A percentile compares a stretch with the other conserved stretches of the same genome.
These are phyloP conservation scores for Desmophyllum pertusum DNA, from an alignment of 92 coral and sea anemone species.

Conservation along the genomic window DNA sequence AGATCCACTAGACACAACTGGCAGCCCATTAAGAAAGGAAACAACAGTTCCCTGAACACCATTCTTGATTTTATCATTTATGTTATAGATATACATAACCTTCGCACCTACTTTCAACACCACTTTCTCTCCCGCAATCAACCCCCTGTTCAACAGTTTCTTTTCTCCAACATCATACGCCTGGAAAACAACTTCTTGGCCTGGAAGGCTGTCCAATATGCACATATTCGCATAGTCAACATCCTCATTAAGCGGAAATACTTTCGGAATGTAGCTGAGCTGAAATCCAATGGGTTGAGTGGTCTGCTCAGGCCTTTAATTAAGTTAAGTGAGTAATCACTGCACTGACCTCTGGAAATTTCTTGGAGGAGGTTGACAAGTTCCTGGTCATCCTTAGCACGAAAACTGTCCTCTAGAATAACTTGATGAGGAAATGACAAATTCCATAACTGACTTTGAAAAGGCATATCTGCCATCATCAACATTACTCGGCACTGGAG, in stretches of 20 bases:
- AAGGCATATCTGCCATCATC: slow-evolving; percentile 56
- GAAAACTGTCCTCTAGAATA: slow-evolving; percentile 38
- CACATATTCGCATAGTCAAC: slow-evolving; percentile 50
- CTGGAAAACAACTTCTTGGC: slow-evolving; percentile 26
- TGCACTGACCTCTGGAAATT: slow-evolving; percentile 28
- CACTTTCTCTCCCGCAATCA: slow-evolving; percentile 38
- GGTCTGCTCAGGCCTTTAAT: slow-evolving; percentile 31
- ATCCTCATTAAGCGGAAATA: slow-evolving; percentile 61
- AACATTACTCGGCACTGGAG: slow-evolving; percentile 50
- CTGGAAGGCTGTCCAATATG: slow-evolving; percentile 33
- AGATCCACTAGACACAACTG: slow-evolving; percentile 13
- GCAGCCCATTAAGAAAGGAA: slow-evolving; percentile 24
- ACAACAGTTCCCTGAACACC: slow-evolving; percentile 46
- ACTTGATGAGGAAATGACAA: slow-evolving; percentile 56
- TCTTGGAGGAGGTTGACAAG: slow-evolving; percentile 40
- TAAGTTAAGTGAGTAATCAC: neutral
- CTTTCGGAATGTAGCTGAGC: slow-evolving; percentile 46
- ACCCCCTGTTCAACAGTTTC: slow-evolving; percentile 25
- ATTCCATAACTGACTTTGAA: slow-evolving; percentile 50
- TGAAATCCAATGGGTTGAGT: slow-evolving; percentile 49
- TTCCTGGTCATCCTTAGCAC: slow-evolving; percentile 39
- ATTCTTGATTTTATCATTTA: slow-evolving; percentile 40
- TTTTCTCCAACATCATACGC: slow-evolving; percentile 47
- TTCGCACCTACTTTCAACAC: slow-evolving; percentile 49
- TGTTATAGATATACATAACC: slow-evolving; percentile 53